Evolutionary conservation across 1,140 invertebrate genomes (phyloP).

Genomic region (Calephelis nemesis): DNA sequence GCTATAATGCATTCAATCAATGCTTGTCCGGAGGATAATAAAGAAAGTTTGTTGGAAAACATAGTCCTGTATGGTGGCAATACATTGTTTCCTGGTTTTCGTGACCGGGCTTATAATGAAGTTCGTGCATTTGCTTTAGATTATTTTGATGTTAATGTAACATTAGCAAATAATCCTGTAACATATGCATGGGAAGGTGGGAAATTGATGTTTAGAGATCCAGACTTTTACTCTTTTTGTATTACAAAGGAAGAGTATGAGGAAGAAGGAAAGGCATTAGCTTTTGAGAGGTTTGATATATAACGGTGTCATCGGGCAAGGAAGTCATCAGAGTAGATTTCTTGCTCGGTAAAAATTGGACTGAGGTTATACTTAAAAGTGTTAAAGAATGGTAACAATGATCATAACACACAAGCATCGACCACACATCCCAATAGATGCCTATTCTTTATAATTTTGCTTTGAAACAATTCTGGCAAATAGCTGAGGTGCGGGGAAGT

Average conservation of each 20-base stretch:
- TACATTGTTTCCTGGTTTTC: conserved; percentile 90
- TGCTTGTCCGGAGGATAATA: conserved; percentile 87
- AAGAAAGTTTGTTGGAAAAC: conserved; percentile 91
- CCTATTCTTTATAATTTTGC: too few relatives aligned
- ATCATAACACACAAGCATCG: conserved; percentile 41
- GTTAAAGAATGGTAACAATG: conserved; percentile 26
- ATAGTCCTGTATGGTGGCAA: conserved; percentile 96
- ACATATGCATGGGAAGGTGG: conserved; percentile 95
- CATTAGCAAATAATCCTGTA: conserved; percentile 86
- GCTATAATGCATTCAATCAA: conserved; percentile 89
- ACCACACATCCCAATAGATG: too few relatives aligned
- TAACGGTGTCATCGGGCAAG: conserved; percentile 72
- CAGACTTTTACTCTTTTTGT: conserved; percentile 85
- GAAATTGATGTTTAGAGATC: conserved; percentile 85
- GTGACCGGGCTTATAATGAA: conserved; percentile 89
- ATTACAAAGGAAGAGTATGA: conserved; percentile 94
- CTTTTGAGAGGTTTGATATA: conserved; percentile 86
- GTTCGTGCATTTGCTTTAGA: conserved; percentile 88
- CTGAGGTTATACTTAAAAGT: not conserved
- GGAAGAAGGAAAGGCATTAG: conserved; percentile 87
- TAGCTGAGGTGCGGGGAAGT: too few relatives aligned
- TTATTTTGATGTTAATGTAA: conserved; percentile 83
- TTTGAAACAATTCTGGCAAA: too few relatives aligned
- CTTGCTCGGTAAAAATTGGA: conserved; percentile 50
- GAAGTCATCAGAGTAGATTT: conserved; percentile 47